These are phyloP conservation scores for Colletes gigas DNA, from an alignment of 1,140 invertebrate genomes.

Conservation along the genomic window DNA sequence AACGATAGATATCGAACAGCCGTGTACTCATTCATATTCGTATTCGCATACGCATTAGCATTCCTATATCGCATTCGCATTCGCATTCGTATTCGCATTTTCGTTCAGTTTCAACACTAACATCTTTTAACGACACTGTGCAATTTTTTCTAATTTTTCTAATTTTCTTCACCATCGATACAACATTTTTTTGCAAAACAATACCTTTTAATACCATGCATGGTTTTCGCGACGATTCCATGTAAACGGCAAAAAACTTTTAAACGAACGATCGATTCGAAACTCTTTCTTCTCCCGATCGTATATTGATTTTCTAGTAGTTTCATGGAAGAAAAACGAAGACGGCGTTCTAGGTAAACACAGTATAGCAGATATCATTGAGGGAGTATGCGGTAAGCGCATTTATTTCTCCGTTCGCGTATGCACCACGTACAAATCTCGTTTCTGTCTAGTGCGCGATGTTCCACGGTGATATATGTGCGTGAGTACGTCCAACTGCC, in stretches of 20 bases:
- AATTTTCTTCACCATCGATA: too few species aligned
- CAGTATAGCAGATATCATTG: background rate
- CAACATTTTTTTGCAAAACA: too few species aligned
- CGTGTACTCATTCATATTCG: background rate
- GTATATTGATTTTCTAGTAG: background rate
- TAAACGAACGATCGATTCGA: too few species aligned
- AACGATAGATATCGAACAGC: slow-evolving; percentile 13
- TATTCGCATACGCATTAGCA: background rate
- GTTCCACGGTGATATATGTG: slow-evolving; percentile 74
- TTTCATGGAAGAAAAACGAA: too few species aligned
- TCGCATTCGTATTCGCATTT: background rate
- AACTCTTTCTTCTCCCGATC: background rate
- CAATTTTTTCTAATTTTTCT: too few species aligned
- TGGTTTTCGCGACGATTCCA: too few species aligned
- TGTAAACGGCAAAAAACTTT: too few species aligned
- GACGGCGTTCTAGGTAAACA: background rate
- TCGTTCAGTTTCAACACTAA: too few species aligned
- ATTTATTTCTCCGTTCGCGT: slow-evolving; percentile 4
- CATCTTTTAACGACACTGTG: too few species aligned
- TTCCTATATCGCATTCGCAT: background rate
- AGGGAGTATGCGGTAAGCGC: background rate
- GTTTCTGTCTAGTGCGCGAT: slow-evolving; percentile 44
- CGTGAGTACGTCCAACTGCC: slow-evolving; percentile 73
- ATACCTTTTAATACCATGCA: too few species aligned
- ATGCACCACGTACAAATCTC: slow-evolving; percentile 10